Base-by-base conservation (phyloP, 2,888 invertebrate species). In the Macrosoma leucophasiata region DNA sequence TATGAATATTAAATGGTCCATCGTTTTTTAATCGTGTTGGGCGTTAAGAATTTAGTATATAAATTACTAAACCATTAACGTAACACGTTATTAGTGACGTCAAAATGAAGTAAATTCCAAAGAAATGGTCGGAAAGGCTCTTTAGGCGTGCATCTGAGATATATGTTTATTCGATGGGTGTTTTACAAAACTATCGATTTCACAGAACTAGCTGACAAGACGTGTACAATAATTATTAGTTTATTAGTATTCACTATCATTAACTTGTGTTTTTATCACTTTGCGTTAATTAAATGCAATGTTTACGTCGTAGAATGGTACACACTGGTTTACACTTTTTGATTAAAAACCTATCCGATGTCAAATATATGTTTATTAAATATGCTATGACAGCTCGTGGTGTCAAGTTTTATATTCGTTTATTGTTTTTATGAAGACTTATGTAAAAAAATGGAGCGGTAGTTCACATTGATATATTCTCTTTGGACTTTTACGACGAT, bases 41-140 rank as follows among this genome's bases (percentile, higher is more conserved):
- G 74, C 74, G 73, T 76, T 64, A 57, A 61, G 61, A 69, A 67
- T 69, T 63, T 51, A 59, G 58, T 60, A 59, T 66, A 75, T 77
- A 78, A 77, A 77, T 79, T 77, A 77, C 62, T 54, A 60, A 58
- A 62, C 71, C 67, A 69, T 77, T 72, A 73, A 61, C 55, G 57
- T 51, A 72, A 65, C 69, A 52, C 62, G 61, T 67, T 75, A 72
- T 71, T 72, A 71, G 55, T 60, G 56, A 57, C 42, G 36, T 39
- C 28, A 36, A 38, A 32, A 33, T 34, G 29, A 39, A 26, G 35
- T 28, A 30, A 36, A 15, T 39, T 36, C 25, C 30, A 32, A 18
- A 32, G 38, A 41, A 41, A 43, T 29, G 28, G 17, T 30, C 30
- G 36, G 29, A 19, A 36, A 31, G 27, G 25, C 29, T 34, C 35